A percentile compares a stretch with the other conserved stretches of the same genome.
Evolutionary conservation across 2,113 vertebrate genomes (phyloP).

Genomic region (Podarcis raffonei): DNA sequence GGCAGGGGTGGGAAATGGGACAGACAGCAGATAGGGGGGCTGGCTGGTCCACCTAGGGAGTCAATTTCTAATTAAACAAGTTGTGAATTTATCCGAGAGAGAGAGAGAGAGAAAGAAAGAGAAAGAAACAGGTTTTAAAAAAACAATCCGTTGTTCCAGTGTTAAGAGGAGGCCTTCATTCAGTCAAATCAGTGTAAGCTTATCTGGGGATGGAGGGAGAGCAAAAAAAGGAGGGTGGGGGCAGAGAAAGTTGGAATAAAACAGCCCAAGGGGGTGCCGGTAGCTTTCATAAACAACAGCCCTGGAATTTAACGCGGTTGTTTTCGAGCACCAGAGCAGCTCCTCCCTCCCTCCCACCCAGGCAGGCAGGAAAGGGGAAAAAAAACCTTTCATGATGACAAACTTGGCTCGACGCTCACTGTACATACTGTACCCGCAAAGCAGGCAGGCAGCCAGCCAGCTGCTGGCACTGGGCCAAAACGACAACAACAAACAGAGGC

Average conservation of each 20-base stretch:
- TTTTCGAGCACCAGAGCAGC: constrained; percentile 60
- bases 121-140: constrained; percentile 3
- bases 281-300: constrained; percentile 66
- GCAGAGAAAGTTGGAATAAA: neutral
- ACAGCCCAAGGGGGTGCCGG: constrained; percentile 61
- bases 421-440: constrained; percentile 98
- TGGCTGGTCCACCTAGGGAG: constrained; percentile 16
- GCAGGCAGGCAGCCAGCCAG: constrained; percentile 89
- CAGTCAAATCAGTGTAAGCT: constrained; percentile 8
- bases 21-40: neutral
- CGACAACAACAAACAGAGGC: constrained; percentile 86
- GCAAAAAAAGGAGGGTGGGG: neutral
- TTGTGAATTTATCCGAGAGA: neutral
- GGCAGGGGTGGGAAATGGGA: too few species aligned
- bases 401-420: constrained; percentile 90
- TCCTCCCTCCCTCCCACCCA: constrained; percentile 34
- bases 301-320: constrained; percentile 57
- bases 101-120: neutral
- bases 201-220: constrained; percentile 5
- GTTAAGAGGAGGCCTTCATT: constrained; percentile 37
- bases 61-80: constrained; percentile 50
- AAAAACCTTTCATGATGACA: constrained; percentile 76
- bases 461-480: constrained; percentile 80
- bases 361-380: constrained; percentile 69
- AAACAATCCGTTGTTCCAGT: constrained; percentile 34